phyloP scores from a whole-genome alignment of 2,797 vertebrate genomes.

The Pseudotriccus pelzelni region DNA sequence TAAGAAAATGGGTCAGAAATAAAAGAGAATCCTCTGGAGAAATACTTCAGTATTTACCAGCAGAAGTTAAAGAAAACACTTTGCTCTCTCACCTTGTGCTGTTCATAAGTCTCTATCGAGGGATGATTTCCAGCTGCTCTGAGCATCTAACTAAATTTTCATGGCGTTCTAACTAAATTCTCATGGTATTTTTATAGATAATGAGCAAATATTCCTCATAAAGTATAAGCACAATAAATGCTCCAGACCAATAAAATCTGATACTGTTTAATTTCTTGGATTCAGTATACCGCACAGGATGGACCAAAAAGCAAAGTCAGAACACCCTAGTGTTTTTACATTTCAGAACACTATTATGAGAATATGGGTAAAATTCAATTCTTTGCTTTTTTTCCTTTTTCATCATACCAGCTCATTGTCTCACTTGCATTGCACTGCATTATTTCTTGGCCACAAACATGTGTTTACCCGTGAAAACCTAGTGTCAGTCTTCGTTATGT shows the following conservation, averaged over 20 bases:
- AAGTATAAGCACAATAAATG: not conserved
- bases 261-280: not conserved
- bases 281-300: not conserved
- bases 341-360: not conserved
- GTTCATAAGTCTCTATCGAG: not conserved
- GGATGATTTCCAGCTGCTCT: not conserved
- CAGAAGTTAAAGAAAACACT: not conserved
- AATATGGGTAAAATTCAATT: not conserved
- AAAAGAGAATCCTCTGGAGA: not conserved
- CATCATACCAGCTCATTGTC: not conserved
- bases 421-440: not conserved
- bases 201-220: not conserved
- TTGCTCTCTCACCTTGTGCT: not conserved
- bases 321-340: not conserved
- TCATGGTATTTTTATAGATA: not conserved
- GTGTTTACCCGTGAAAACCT: conserved; percentile 48
- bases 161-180: not conserved
- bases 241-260: not conserved
- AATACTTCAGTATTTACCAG: not conserved
- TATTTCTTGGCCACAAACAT: conserved; percentile 52
- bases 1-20: not conserved
- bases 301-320: not conserved
- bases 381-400: not conserved
- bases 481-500: conserved; percentile 44
- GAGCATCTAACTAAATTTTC: not conserved